A percentile compares a stretch with the other conserved stretches of the same genome.
These are phyloP conservation scores for Formica selysi DNA, from an alignment of 1,140 invertebrate species.

Conservation along the genomic window DNA sequence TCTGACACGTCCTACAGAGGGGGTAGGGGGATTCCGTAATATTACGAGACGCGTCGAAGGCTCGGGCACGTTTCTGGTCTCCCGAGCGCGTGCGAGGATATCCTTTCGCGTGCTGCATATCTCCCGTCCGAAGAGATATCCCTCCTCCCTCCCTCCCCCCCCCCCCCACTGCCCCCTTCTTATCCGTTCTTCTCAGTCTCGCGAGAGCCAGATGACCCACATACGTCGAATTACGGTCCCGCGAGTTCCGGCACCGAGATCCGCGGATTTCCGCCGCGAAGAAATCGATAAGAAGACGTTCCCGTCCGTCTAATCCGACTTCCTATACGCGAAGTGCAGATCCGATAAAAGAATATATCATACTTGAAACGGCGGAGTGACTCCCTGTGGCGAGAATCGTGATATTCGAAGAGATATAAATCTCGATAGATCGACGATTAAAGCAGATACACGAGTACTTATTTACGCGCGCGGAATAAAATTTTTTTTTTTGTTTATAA, in stretches of 20 bases:
- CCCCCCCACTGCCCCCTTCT: not conserved
- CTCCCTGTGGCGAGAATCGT: conserved; percentile 18
- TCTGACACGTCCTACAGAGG: conserved; percentile 28
- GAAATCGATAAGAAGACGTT: conserved; percentile 57
- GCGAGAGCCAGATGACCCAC: conserved; percentile 59
- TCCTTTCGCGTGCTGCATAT: conserved; percentile 52
- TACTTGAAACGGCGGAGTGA: not conserved
- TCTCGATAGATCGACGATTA: conserved; percentile 31
- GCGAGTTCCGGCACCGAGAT: conserved; percentile 46
- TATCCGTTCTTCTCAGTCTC: not conserved
- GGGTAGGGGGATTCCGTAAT: conserved; percentile 15
- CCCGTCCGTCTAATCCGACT: conserved; percentile 56
- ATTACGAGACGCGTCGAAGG: conserved; percentile 47
- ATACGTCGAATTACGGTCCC: conserved; percentile 57
- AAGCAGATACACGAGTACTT: not conserved
- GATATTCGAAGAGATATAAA: not conserved
- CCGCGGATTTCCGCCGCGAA: conserved; percentile 44
- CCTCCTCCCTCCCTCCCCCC: not conserved
- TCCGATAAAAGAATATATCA: conserved; percentile 12
- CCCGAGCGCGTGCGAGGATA: conserved; percentile 36
- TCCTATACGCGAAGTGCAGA: conserved; percentile 24
- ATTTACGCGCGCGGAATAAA: not conserved
- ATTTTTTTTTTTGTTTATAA: not conserved
- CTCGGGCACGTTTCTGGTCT: conserved; percentile 50
- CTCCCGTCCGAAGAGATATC: conserved; percentile 9